Percentiles rank a stretch among this genome's conserved stretches.
Conservation (phyloP, 2,113 vertebrate species). For the Plotosus lineatus region DNA sequence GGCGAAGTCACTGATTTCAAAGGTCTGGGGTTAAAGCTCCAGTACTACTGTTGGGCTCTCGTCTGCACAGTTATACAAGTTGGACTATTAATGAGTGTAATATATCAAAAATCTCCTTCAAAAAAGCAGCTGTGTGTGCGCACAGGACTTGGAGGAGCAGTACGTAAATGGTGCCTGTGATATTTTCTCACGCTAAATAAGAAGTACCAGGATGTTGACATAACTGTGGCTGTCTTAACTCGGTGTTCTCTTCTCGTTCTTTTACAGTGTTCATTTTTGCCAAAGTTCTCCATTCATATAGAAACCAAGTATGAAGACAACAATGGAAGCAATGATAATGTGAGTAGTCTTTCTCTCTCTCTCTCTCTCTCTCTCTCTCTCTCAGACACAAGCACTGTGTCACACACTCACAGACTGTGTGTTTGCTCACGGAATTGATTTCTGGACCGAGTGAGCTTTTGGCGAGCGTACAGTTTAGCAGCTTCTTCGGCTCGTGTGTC, state of each 20-base stretch:
- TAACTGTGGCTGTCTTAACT: background rate
- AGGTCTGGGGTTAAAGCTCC: too few species aligned
- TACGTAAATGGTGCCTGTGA: too few species aligned
- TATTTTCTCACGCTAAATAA: too few species aligned
- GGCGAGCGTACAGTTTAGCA: background rate
- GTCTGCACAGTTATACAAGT: too few species aligned
- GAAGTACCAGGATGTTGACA: background rate
- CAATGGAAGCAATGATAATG: constrained; percentile 84
- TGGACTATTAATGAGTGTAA: too few species aligned
- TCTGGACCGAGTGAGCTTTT: background rate
- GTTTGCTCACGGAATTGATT: background rate
- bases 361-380: background rate
- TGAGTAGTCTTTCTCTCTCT: constrained; percentile 64
- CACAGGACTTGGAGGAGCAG: too few species aligned
- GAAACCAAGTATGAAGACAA: constrained; percentile 93
- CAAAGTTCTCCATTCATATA: constrained; percentile 94
- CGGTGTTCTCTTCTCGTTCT: background rate
- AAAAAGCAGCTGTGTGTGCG: too few species aligned
- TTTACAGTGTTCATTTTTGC: constrained; percentile 87
- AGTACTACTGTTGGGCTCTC: too few species aligned
- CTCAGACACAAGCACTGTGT: background rate
- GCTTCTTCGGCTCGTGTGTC: background rate
- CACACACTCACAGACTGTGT: background rate
- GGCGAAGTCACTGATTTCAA: too few species aligned
- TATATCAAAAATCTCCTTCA: too few species aligned